Percentiles rank a stretch among this genome's conserved stretches.
Evolutionary conservation across 1,140 invertebrate species (phyloP).

Genomic region (roundworm (Caenorhabditis elegans)): WBcel235 BX284605.5:19999001-19999500

Average conservation of each 20-base stretch:
- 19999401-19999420: neutral
- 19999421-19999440: constrained; percentile 60
- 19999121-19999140: constrained; percentile 36
- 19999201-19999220: constrained; percentile 45
- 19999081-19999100: constrained; percentile 48
- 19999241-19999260: neutral
- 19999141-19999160: no score
- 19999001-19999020: neutral
- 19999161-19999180: no score
- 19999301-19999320: neutral
- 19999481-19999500: constrained; percentile 25
- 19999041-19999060: neutral
- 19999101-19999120: constrained; percentile 1
- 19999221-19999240: constrained; percentile 49
- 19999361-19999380: no score
- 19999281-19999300: neutral
- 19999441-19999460: constrained; percentile 61
- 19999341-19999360: no score
- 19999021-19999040: constrained; percentile 40
- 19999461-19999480: constrained; percentile 61
- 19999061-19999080: constrained; percentile 8
- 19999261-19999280: neutral
- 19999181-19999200: neutral
- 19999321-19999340: no score
- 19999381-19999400: neutral